A percentile compares a stretch with the other conserved stretches of the same genome.
Evolutionary conservation across 2,797 vertebrate genomes (phyloP).

Genomic region (Bucorvus abyssinicus): DNA sequence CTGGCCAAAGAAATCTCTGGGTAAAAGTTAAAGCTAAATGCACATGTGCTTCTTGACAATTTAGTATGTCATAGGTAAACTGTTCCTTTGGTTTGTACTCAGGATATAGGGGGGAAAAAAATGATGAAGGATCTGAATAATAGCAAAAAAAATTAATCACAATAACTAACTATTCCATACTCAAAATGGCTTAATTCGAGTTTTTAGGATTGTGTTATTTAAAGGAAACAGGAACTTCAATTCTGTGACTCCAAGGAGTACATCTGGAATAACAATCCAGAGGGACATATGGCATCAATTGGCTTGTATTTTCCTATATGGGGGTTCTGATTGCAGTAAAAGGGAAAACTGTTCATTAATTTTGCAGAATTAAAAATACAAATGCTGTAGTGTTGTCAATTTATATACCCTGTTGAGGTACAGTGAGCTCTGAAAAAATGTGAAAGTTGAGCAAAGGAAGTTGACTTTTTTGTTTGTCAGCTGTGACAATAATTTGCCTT

Average conservation of each 20-base stretch:
- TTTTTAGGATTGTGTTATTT: constrained; percentile 48
- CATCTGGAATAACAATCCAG: constrained; percentile 63
- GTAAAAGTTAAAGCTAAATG: not conserved
- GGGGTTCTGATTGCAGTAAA: constrained; percentile 13
- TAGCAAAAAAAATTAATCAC: not conserved
- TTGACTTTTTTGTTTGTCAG: not conserved
- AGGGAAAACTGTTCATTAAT: constrained; percentile 19
- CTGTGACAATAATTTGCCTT: not conserved
- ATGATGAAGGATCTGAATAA: not conserved
- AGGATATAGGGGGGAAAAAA: not conserved
- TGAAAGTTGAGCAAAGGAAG: not conserved
- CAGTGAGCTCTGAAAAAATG: not conserved
- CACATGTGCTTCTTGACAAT: not conserved
- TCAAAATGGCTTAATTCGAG: not conserved
- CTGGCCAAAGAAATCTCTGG: not conserved
- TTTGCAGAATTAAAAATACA: constrained; percentile 25
- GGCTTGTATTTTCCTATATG: constrained; percentile 53
- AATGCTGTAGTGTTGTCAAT: not conserved
- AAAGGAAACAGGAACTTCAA: constrained; percentile 48
- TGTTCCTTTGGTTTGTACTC: not conserved
- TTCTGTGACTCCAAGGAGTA: constrained; percentile 55
- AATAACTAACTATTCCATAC: not conserved
- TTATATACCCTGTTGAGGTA: not conserved
- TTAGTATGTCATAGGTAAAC: not conserved
- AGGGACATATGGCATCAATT: constrained; percentile 70